Evolutionary conservation across 2,888 invertebrate genomes (phyloP).

Genomic region (Eristalis arbustorum): DNA sequence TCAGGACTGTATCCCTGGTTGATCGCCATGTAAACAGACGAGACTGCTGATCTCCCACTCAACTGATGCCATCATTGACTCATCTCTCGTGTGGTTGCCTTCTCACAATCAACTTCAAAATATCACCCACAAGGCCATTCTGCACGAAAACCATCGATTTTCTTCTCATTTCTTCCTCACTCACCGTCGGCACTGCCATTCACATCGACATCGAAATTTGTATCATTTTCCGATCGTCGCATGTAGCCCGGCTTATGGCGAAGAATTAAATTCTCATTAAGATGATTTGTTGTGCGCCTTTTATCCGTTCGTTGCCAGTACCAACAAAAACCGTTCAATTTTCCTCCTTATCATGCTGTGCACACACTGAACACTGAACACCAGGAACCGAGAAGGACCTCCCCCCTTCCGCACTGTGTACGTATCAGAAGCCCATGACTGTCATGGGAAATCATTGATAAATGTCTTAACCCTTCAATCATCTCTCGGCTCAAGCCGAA

Average conservation of each 20-base stretch:
- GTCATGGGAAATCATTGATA: slow-evolving; percentile 60
- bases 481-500: slow-evolving; percentile 31
- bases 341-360: neutral
- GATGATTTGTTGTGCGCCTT: slow-evolving; percentile 34
- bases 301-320: neutral
- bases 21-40: too few relatives aligned
- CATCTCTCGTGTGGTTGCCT: too few relatives aligned
- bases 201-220: neutral
- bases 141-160: neutral
- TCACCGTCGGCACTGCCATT: too few relatives aligned
- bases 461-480: slow-evolving; percentile 59
- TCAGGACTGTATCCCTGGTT: too few relatives aligned
- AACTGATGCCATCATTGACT: too few relatives aligned
- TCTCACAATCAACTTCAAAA: too few relatives aligned
- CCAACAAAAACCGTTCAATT: neutral
- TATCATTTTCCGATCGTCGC: neutral
- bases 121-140: neutral
- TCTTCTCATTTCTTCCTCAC: neutral
- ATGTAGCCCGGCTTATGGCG: slow-evolving; percentile 9
- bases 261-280: slow-evolving; percentile 45
- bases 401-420: neutral
- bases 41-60: too few relatives aligned
- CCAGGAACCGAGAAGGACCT: too few relatives aligned
- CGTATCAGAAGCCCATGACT: slow-evolving; percentile 34
- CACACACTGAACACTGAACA: neutral